Conservation (phyloP, 1,140 invertebrate species). For the Chironomus tepperi region DNA sequence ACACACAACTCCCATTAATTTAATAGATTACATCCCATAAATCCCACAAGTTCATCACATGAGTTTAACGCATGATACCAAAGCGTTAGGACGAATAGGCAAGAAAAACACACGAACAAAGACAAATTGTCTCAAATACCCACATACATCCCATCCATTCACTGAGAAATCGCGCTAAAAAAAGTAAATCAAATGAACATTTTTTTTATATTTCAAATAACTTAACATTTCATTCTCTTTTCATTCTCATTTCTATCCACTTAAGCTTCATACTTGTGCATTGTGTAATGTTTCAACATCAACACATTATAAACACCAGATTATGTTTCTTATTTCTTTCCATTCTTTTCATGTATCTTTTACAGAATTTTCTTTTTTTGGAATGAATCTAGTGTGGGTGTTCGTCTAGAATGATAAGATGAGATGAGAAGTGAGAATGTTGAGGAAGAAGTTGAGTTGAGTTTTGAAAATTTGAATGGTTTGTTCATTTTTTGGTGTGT, state of each 20-base stretch:
- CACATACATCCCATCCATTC: not conserved
- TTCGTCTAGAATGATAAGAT: too few relatives aligned
- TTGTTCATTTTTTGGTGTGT: too few relatives aligned
- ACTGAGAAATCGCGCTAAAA: not conserved
- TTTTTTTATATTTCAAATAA: not conserved
- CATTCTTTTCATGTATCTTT: not conserved
- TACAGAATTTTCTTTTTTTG: too few relatives aligned
- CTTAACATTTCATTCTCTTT: not conserved
- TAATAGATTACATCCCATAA: too few relatives aligned
- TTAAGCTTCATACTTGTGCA: constrained; percentile 1
- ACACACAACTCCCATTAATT: too few relatives aligned
- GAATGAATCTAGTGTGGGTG: too few relatives aligned
- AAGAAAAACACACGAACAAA: not conserved
- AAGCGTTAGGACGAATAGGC: too few relatives aligned
- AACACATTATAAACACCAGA: constrained; percentile 13
- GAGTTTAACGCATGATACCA: too few relatives aligned
- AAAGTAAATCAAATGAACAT: not conserved
- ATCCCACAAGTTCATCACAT: too few relatives aligned
- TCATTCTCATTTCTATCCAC: not conserved
- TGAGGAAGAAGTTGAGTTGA: too few relatives aligned
- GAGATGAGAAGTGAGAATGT: too few relatives aligned
- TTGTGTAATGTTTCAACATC: not conserved
- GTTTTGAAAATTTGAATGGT: too few relatives aligned
- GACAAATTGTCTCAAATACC: not conserved
- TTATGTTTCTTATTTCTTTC: not conserved